Conservation (phyloP, 2,888 invertebrate species). For the Chrysolina haemoptera region DNA sequence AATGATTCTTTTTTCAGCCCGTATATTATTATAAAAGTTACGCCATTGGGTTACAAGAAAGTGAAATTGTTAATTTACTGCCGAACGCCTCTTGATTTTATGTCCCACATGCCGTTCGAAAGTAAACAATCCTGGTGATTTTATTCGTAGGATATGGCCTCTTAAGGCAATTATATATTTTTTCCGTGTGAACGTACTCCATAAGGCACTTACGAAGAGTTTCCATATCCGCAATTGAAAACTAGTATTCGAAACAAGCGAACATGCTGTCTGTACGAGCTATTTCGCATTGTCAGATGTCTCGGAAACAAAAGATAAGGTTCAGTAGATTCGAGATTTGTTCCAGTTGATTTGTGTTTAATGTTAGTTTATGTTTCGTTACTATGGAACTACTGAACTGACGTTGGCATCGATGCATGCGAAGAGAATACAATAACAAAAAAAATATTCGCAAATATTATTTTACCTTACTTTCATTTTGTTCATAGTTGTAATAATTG, state of each 20-base stretch:
- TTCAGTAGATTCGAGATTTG: too few relatives aligned
- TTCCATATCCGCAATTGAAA: not conserved
- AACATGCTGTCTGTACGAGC: not conserved
- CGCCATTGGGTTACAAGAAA: not conserved
- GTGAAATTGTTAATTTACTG: conserved; percentile 1
- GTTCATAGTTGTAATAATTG: too few relatives aligned
- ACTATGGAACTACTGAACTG: too few relatives aligned
- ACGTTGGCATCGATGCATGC: too few relatives aligned
- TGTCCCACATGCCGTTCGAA: conserved; percentile 5
- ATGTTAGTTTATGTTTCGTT: too few relatives aligned
- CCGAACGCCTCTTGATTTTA: conserved; percentile 22
- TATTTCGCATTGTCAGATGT: not conserved
- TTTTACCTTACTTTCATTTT: too few relatives aligned
- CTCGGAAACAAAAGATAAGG: not conserved
- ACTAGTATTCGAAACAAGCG: not conserved
- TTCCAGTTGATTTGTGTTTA: too few relatives aligned
- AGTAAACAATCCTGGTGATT: conserved; percentile 24
- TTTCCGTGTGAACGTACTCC: not conserved
- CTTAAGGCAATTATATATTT: conserved; percentile 25
- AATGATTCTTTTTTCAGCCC: too few relatives aligned
- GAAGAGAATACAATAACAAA: too few relatives aligned
- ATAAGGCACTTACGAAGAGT: not conserved
- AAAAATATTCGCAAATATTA: too few relatives aligned
- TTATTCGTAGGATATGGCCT: conserved; percentile 20
- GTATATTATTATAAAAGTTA: not conserved